Base-by-base conservation (phyloP, 2,113 vertebrate genomes). In the Mugil cephalus region DNA sequence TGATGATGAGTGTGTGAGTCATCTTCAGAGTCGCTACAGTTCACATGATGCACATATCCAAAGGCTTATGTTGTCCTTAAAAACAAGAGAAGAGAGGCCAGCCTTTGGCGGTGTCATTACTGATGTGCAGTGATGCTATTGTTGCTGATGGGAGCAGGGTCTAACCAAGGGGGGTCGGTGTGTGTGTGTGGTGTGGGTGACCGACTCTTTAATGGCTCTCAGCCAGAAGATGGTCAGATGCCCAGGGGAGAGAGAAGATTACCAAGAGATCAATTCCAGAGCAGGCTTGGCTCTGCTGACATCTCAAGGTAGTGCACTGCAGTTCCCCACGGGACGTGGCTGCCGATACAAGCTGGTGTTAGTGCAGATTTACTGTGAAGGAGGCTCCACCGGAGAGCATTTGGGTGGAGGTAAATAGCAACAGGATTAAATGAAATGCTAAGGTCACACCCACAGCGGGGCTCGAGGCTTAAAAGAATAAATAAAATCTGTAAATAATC, bases 251-350 rank as follows among this genome's bases (percentile, higher is more conserved):
- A 36, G 63, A 48, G 73, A 43, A 84, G 79, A 88, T 92, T 88
- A 92, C 79, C 76, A 69, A 67, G 79, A 88, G 86, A 89, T 90
- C 86, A 86, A 88, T 91, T 85, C 77, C 51, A 69, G 71, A 61
- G 67, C 46, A 48, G 14, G 24, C 21, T 45, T 8, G 62, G 36
- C 63, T 85, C 67, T 43, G 70, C 83, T 85, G 83, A 84, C 87
- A 85, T 83, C 77, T 89, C 87, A 83, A 88, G 84, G 85, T 79
- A 83, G 73, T 47, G 35, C 47, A 15, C 56, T 38, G 50, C 65
- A 76, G 62, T 59, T 63, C 4, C 85, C 77, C 56, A 0, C 10
- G 74, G 77, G 84, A 76, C 38, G n/a, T 15, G 1, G 18, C 77
- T 77, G 72, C 69, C 80, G 43, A 75, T 80, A 75, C 61, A 68